These are phyloP conservation scores for Brachyhypopomus gauderio DNA, from an alignment of 2,113 vertebrate genomes.

Conservation along the genomic window DNA sequence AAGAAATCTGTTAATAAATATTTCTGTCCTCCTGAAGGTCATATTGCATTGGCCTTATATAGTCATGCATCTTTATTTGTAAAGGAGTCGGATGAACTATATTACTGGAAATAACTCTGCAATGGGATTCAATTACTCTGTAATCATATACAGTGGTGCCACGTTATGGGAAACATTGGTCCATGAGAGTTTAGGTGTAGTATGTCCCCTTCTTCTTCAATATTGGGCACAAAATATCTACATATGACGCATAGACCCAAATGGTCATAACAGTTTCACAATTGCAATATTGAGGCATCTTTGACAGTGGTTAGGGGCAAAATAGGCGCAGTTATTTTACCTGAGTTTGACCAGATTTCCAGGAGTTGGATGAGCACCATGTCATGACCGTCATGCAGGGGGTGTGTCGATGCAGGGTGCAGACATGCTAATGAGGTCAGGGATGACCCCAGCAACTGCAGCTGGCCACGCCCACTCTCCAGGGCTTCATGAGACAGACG, in stretches of 20 bases:
- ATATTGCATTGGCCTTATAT: not conserved
- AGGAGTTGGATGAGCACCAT: slow-evolving; percentile 6
- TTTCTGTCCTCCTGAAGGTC: not conserved
- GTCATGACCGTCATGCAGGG: slow-evolving; percentile 21
- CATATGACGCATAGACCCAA: no score
- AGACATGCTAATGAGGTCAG: slow-evolving; percentile 50
- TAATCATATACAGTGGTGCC: not conserved
- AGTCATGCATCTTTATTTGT: not conserved
- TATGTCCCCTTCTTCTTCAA: no score
- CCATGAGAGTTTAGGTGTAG: not conserved
- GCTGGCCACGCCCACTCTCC: slow-evolving; percentile 28
- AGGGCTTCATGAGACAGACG: slow-evolving; percentile 17
- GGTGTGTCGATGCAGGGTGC: not conserved
- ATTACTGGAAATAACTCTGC: not conserved
- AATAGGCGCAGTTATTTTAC: not conserved
- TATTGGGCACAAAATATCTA: not conserved
- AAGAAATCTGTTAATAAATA: not conserved
- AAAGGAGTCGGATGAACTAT: not conserved
- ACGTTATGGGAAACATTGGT: not conserved
- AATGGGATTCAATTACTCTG: not conserved
- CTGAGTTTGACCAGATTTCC: slow-evolving; percentile 2
- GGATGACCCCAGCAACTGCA: slow-evolving; percentile 53
- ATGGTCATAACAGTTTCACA: no score
- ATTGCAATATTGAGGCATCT: not conserved
- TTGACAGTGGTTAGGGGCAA: not conserved